phyloP scores from a whole-genome alignment of 1,140 invertebrate genomes.

The Dolichoris vasculosae region DNA sequence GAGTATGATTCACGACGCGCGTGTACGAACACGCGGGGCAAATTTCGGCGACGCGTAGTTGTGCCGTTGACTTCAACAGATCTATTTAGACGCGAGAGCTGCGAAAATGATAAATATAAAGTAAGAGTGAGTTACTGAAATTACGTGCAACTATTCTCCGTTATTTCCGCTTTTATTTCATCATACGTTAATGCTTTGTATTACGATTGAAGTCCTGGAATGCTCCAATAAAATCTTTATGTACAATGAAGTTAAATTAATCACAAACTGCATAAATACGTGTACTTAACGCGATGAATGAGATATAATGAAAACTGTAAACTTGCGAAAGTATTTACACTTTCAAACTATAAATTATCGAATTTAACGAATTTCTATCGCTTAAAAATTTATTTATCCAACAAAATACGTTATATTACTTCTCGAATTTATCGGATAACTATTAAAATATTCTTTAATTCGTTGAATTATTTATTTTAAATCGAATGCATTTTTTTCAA shows the following conservation, averaged over 20 bases:
- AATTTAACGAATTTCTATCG: too few relatives aligned
- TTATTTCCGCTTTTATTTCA: not conserved
- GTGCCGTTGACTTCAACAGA: not conserved
- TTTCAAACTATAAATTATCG: not conserved
- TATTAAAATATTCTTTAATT: too few relatives aligned
- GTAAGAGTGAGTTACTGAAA: constrained; percentile 1
- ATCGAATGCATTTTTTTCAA: too few relatives aligned
- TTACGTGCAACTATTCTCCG: not conserved
- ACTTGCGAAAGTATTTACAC: not conserved
- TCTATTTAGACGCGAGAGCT: not conserved
- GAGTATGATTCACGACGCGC: constrained; percentile 45
- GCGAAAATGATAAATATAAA: constrained; percentile 34
- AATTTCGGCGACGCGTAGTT: constrained; percentile 18
- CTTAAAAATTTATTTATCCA: too few relatives aligned
- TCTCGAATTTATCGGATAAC: too few relatives aligned
- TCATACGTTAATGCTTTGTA: not conserved
- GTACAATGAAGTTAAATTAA: not conserved
- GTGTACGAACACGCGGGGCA: not conserved
- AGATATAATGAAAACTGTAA: too few relatives aligned
- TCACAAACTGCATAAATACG: not conserved
- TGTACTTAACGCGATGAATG: not conserved
- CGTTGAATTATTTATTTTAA: too few relatives aligned
- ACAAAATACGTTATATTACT: too few relatives aligned
- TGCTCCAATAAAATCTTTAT: not conserved
- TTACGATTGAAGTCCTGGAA: not conserved